phyloP scores from a whole-genome alignment of 53 echinoderm and acorn worm genomes.

The Paelopatides confundens region DNA sequence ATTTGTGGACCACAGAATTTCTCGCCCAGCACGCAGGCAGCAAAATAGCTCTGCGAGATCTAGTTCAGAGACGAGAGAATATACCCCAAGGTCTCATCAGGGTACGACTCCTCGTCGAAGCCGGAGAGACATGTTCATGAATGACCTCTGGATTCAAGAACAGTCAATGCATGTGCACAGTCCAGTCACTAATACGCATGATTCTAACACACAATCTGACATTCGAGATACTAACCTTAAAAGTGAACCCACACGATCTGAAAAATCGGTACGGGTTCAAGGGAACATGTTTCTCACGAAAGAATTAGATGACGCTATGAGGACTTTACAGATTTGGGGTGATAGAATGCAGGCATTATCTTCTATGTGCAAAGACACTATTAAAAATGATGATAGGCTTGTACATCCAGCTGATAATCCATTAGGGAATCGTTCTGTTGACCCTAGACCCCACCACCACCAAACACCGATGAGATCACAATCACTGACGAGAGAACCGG shows the following conservation, averaged over 20 bases:
- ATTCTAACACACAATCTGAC: background rate
- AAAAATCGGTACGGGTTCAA: slow-evolving; percentile 7
- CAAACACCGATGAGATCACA: background rate
- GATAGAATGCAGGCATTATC: slow-evolving; percentile 31
- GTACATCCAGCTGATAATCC: background rate
- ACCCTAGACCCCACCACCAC: slow-evolving; percentile 30
- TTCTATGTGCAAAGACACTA: background rate
- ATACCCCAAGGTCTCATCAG: background rate
- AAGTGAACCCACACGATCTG: background rate
- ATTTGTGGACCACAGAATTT: slow-evolving; percentile 12
- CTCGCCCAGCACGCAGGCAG: slow-evolving; percentile 14
- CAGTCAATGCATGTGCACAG: slow-evolving; percentile 14
- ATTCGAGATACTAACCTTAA: background rate
- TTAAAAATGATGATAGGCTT: background rate
- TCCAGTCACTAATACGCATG: slow-evolving; percentile 37
- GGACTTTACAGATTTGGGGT: slow-evolving; percentile 30
- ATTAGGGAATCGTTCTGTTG: slow-evolving; percentile 40
- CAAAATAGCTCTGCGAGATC: background rate
- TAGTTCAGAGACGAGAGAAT: slow-evolving; percentile 39
- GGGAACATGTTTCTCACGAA: slow-evolving; percentile 9
- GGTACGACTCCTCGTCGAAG: background rate
- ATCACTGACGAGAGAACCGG: background rate
- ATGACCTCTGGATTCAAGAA: slow-evolving; percentile 26
- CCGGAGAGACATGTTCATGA: background rate
- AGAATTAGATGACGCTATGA: slow-evolving; percentile 46